phyloP scores from a whole-genome alignment of 30 jellyfish, hydroid and myxozoan species.

The Cassiopea xamachana region DNA sequence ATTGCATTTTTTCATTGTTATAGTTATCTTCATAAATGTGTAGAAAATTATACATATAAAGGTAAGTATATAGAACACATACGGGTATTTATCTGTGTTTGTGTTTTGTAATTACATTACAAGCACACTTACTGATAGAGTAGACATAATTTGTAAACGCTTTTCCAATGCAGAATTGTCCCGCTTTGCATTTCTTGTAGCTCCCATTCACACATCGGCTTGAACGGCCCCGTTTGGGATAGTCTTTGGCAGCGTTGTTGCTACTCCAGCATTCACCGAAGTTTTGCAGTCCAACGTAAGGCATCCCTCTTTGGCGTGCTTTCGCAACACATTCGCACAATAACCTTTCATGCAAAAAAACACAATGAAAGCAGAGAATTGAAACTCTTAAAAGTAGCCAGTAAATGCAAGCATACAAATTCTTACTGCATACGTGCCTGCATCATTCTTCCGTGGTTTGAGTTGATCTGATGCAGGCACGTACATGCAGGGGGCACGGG shows the following conservation, averaged over 20 bases:
- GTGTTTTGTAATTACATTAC: no score
- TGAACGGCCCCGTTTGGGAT: conserved; percentile 19
- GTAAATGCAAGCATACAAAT: background rate
- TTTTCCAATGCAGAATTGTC: conserved; percentile 48
- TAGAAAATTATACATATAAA: no score
- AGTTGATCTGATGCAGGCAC: no score
- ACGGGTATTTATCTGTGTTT: no score
- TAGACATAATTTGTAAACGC: conserved; percentile 27
- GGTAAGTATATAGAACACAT: no score
- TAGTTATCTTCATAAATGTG: no score
- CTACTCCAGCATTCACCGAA: conserved; percentile 63
- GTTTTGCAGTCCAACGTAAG: conserved; percentile 33
- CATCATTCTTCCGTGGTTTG: no score
- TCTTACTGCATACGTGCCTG: background rate
- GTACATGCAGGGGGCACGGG: no score
- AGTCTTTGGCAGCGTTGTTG: conserved; percentile 7
- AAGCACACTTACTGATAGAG: conserved; percentile 39
- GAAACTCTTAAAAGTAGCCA: background rate
- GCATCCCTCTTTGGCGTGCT: conserved; percentile 5
- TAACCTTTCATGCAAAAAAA: background rate
- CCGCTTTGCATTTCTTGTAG: conserved; percentile 24
- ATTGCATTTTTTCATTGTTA: no score
- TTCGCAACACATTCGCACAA: conserved; percentile 29
- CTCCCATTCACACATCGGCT: conserved; percentile 30
- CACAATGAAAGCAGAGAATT: background rate